Percentiles rank a stretch among this genome's conserved stretches.
Conservation (phyloP, 1,140 invertebrate genomes). For the Apis cerana region DNA sequence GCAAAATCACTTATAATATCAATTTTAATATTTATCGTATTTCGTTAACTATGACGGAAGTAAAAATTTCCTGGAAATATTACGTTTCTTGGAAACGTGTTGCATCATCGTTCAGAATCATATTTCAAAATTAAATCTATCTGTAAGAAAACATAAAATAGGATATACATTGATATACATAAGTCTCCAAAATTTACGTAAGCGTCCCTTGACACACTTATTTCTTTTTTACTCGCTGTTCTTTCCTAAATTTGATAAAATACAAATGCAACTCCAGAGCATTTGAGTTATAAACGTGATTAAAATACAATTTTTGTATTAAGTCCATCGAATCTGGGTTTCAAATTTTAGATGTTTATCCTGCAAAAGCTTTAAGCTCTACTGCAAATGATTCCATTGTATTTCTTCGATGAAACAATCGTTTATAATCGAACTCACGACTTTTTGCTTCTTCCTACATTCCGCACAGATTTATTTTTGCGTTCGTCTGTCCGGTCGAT, state of each 20-base stretch:
- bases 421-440: background rate
- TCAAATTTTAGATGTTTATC: no score
- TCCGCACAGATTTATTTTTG: constrained; percentile 5
- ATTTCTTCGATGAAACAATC: background rate
- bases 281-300: no score
- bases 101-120: background rate
- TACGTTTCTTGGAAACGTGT: constrained; percentile 11
- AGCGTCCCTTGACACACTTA: no score
- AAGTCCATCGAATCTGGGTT: no score
- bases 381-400: no score
- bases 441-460: background rate
- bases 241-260: no score
- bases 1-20: background rate
- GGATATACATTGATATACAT: no score
- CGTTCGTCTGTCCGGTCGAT: background rate
- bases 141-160: background rate
- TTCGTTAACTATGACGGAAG: constrained; percentile 31
- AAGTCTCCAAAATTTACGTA: no score
- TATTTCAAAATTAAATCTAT: background rate
- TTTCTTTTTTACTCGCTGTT: no score
- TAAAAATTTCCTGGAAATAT: background rate
- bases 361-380: no score
- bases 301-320: no score
- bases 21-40: constrained; percentile 1
- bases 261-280: no score